Evolutionary conservation across 2,888 invertebrate species (phyloP).

Genomic region (Lasius platythorax): DNA sequence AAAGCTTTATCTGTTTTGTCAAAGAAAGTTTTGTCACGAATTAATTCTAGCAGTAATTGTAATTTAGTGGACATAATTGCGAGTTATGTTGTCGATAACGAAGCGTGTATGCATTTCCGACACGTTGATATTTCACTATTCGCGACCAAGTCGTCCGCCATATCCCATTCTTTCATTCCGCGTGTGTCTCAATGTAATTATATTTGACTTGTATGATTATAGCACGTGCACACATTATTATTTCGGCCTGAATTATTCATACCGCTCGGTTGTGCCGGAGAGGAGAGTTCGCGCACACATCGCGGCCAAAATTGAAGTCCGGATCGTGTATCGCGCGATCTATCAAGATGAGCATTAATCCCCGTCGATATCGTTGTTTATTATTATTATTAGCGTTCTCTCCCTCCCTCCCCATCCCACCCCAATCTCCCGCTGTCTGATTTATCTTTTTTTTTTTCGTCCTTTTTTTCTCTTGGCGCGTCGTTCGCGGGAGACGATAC

Average conservation of each 20-base stretch:
- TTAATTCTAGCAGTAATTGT: constrained; percentile 61
- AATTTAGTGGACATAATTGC: constrained; percentile 67
- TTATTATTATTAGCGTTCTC: constrained; percentile 63
- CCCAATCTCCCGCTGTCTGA: constrained; percentile 4
- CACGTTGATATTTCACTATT: constrained; percentile 69
- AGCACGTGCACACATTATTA: constrained; percentile 77
- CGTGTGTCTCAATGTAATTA: constrained; percentile 68
- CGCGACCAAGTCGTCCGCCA: constrained; percentile 25
- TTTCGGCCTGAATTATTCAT: constrained; percentile 77
- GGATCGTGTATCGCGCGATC: constrained; percentile 65
- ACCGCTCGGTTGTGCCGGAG: constrained; percentile 39
- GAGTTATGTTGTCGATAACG: constrained; percentile 62
- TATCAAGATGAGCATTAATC: constrained; percentile 73
- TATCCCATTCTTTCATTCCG: background rate
- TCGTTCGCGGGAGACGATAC: constrained; percentile 50
- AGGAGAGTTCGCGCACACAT: constrained; percentile 42
- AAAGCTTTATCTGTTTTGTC: background rate
- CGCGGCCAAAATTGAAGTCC: constrained; percentile 63
- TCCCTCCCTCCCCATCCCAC: background rate
- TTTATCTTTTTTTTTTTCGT: constrained; percentile 19
- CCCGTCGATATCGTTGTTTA: constrained; percentile 65
- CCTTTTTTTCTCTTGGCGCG: constrained; percentile 22
- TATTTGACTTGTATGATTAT: constrained; percentile 76
- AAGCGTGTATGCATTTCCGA: constrained; percentile 40
- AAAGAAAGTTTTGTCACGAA: constrained; percentile 21